phyloP scores from a whole-genome alignment of 2,888 invertebrate genomes.

The Ditylenchus weischeri region DNA sequence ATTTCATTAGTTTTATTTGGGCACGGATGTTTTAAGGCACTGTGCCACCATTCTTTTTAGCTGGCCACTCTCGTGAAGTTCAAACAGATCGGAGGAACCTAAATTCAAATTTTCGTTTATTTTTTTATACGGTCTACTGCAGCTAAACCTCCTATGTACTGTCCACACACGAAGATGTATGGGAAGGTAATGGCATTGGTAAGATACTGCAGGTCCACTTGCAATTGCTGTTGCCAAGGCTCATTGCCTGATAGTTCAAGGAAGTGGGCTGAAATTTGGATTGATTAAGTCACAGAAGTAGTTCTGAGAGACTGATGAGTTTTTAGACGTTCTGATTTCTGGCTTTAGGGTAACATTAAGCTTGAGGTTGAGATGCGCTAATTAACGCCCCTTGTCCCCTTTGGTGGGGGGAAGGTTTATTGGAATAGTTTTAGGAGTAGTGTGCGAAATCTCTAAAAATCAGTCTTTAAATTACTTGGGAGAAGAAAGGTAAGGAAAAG shows the following conservation, averaged over 20 bases:
- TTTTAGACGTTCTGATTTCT: too few relatives aligned
- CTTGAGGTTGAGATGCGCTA: too few relatives aligned
- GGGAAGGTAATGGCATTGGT: constrained; percentile 56
- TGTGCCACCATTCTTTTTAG: constrained; percentile 44
- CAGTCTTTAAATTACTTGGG: too few relatives aligned
- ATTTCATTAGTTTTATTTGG: constrained; percentile 10
- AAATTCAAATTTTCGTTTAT: neutral
- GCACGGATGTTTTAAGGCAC: constrained; percentile 18
- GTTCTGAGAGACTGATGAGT: too few relatives aligned
- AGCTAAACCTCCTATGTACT: constrained; percentile 49
- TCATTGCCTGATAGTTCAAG: constrained; percentile 55
- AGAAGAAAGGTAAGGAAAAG: too few relatives aligned
- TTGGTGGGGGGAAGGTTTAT: too few relatives aligned
- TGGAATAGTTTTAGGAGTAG: too few relatives aligned
- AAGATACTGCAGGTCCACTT: constrained; percentile 53
- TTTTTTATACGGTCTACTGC: neutral
- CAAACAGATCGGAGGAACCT: constrained; percentile 53
- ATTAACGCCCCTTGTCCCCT: too few relatives aligned
- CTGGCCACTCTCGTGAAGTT: constrained; percentile 53
- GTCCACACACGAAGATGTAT: constrained; percentile 57
- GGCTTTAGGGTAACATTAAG: too few relatives aligned
- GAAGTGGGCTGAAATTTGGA: constrained; percentile 42
- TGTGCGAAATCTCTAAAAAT: too few relatives aligned
- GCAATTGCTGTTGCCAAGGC: constrained; percentile 57
- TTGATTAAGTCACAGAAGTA: too few relatives aligned